Conservation (phyloP, 2,888 invertebrate genomes). For the Synanthedon vespiformis region DNA sequence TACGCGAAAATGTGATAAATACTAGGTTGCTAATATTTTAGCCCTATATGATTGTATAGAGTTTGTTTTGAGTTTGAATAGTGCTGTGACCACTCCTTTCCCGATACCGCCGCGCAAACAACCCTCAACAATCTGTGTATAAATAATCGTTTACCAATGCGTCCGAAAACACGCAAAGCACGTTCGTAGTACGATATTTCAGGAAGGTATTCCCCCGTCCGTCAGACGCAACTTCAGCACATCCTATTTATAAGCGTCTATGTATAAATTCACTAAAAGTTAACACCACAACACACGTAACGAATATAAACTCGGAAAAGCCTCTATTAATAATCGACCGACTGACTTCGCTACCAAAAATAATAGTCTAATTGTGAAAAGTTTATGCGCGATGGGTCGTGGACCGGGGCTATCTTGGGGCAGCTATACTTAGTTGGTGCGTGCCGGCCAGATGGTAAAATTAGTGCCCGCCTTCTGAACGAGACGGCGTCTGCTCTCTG, state of each 20-base stretch:
- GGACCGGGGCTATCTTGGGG: constrained; percentile 71
- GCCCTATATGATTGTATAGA: too few species aligned
- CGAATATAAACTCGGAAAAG: constrained; percentile 72
- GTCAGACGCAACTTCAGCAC: constrained; percentile 70
- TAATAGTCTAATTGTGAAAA: constrained; percentile 73
- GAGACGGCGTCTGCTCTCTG: constrained; percentile 62
- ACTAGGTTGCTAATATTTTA: too few species aligned
- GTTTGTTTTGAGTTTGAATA: too few species aligned
- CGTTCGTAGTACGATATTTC: constrained; percentile 69
- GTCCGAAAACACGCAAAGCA: constrained; percentile 67
- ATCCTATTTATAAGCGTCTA: constrained; percentile 72
- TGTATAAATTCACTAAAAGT: constrained; percentile 72
- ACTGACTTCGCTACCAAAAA: constrained; percentile 73
- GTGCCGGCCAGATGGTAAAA: constrained; percentile 64
- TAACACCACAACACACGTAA: constrained; percentile 72
- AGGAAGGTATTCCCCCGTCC: constrained; percentile 71
- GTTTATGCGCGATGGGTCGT: constrained; percentile 71
- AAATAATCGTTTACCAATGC: constrained; percentile 71
- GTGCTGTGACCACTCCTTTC: too few species aligned
- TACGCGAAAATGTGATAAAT: too few species aligned
- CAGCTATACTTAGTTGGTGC: constrained; percentile 70
- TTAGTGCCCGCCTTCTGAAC: constrained; percentile 56
- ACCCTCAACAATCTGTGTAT: constrained; percentile 47
- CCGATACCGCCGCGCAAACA: too few species aligned
- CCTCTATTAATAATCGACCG: constrained; percentile 73